Base-by-base conservation (phyloP, 2,888 invertebrate species). In the Tetranychus piercei region DNA sequence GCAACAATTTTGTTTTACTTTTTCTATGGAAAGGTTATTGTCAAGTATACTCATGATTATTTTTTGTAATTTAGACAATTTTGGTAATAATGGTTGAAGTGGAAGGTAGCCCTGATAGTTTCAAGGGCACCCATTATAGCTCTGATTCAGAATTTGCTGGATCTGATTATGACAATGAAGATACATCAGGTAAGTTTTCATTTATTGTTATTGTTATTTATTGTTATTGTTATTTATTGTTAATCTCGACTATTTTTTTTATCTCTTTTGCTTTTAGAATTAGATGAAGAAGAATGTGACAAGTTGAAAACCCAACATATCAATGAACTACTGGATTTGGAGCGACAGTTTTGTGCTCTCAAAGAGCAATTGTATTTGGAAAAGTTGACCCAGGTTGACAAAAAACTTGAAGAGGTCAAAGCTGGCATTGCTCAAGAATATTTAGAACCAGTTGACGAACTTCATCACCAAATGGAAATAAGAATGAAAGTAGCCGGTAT, bases 271-370 rank as follows among this genome's bases (percentile, higher is more conserved):
- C n/a, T n/a, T n/a, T n/a, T 77, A 75, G 94, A 94, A 84, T 89
- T 94, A 89, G 94, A 94, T 82, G 93, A 92, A 81, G 89, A 88
- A 78, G 94, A 93, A 83, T 93, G 92, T 80, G 93, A 94, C 81
- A 86, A 88, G 76, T 85, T 92, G 74, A 85, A 92, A 78, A 88
- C 87, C 78, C 91, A 92, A 81, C 90, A 91, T 80, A 86, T 92
- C 79, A 90, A 92, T 80, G 92, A 92, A 81, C 85, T 94, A 82
- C 88, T 88, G 11, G 91, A 94, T 81, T 82, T 95, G 77, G 95
- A 95, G 83, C 87, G 88, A 73, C 94, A 95, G 82, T 96, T 95
- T 82, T 85, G 87, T 11, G 86, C 90, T 44, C 85, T 95, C 0
- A 88, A 92, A 74, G 94, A 95, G 82, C 91, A 93, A 87, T 81